These are phyloP conservation scores for Pseudomyrmex flavicornis DNA, from an alignment of 1,140 invertebrate species.

Conservation along the genomic window DNA sequence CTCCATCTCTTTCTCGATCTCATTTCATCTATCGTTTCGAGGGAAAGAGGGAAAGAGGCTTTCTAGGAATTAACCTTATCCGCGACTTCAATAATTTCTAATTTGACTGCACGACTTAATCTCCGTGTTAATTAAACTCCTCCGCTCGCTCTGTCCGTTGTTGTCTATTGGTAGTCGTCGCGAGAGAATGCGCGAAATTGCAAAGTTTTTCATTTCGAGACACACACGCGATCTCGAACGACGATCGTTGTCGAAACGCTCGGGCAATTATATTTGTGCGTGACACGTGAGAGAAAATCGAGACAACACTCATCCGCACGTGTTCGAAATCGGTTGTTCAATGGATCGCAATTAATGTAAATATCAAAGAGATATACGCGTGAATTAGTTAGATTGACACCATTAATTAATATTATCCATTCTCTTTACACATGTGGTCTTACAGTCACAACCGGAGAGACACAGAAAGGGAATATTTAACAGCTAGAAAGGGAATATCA, in stretches of 20 bases:
- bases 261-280: too few species aligned
- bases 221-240: slow-evolving; percentile 23
- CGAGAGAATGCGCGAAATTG: slow-evolving; percentile 23
- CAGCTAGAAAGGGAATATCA: slow-evolving; percentile 38
- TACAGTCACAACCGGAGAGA: not conserved
- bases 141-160: not conserved
- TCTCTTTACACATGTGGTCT: slow-evolving; percentile 8
- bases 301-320: too few species aligned
- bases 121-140: slow-evolving; percentile 66
- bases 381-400: slow-evolving; percentile 27
- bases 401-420: slow-evolving; percentile 14
- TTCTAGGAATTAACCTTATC: slow-evolving; percentile 62
- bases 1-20: not conserved
- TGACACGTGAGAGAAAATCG: too few species aligned
- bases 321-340: not conserved
- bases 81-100: slow-evolving; percentile 62
- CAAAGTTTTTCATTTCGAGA: slow-evolving; percentile 41
- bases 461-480: slow-evolving; percentile 42
- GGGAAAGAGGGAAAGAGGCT: slow-evolving; percentile 15
- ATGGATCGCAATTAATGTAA: not conserved
- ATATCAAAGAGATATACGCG: not conserved
- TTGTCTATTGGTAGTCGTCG: slow-evolving; percentile 27
- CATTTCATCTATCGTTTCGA: not conserved
- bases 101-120: slow-evolving; percentile 61
- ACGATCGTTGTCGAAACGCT: not conserved